Evolutionary conservation across 2,888 invertebrate genomes (phyloP).

Genomic region (Ferrisia virgata): DNA sequence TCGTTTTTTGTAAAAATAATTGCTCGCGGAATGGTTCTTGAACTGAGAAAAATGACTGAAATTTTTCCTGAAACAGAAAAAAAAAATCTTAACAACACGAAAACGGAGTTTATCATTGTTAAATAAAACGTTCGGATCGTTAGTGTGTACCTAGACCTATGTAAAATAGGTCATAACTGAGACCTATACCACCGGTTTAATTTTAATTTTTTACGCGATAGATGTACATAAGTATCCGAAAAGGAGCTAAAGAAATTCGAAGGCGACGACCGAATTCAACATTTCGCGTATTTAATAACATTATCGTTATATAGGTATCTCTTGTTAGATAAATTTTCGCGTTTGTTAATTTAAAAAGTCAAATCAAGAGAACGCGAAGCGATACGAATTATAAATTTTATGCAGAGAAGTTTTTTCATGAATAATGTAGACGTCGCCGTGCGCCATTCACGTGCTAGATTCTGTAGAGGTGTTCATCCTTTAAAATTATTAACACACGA

Average conservation of each 20-base stretch:
- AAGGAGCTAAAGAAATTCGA: not conserved
- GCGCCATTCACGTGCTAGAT: not conserved
- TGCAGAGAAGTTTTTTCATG: slow-evolving; percentile 14
- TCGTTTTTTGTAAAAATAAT: too few relatives aligned
- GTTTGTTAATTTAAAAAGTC: slow-evolving; percentile 7
- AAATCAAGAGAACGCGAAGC: not conserved
- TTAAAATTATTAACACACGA: not conserved
- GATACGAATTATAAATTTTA: slow-evolving; percentile 16
- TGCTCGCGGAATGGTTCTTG: too few relatives aligned
- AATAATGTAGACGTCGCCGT: not conserved
- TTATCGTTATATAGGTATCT: not conserved
- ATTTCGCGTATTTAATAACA: not conserved
- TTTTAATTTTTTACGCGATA: not conserved
- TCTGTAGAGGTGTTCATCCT: not conserved
- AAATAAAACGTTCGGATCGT: not conserved
- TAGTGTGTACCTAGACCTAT: too few relatives aligned
- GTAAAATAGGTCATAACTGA: not conserved
- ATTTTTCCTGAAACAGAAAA: not conserved
- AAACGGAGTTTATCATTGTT: not conserved
- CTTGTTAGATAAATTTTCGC: not conserved
- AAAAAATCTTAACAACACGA: not conserved
- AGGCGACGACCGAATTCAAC: not conserved
- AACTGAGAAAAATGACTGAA: not conserved
- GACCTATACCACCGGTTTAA: not conserved
- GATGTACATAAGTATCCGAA: not conserved